A percentile compares a stretch with the other conserved stretches of the same genome.
These are phyloP conservation scores for Stomatorhinus ivindoensis DNA, from an alignment of 2,113 vertebrate genomes.

Conservation along the genomic window DNA sequence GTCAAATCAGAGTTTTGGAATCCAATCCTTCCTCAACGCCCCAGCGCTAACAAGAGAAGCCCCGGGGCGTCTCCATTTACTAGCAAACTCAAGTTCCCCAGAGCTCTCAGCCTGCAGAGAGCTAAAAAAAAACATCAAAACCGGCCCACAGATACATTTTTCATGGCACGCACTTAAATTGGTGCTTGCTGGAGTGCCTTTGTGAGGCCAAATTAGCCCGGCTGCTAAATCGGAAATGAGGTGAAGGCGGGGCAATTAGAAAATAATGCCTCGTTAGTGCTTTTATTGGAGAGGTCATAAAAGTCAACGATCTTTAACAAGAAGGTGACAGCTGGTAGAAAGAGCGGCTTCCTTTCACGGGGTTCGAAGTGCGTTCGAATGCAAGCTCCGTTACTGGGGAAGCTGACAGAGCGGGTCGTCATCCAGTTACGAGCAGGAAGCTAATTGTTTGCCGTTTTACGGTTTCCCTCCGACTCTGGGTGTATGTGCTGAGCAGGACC, in stretches of 20 bases:
- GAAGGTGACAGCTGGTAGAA: neutral
- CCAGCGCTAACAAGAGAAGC: neutral
- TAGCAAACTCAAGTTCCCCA: neutral
- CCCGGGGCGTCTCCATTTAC: neutral
- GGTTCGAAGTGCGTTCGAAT: neutral
- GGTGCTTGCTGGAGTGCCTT: neutral
- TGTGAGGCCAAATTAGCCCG: slow-evolving; percentile 5
- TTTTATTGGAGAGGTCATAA: slow-evolving; percentile 9
- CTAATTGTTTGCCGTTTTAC: slow-evolving; percentile 18
- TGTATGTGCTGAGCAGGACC: neutral
- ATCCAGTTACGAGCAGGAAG: slow-evolving; percentile 4
- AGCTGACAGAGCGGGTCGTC: neutral
- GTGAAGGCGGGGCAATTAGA: neutral
- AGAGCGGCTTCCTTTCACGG: neutral
- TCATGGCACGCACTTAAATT: neutral
- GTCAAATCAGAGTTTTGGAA: neutral
- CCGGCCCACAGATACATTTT: neutral
- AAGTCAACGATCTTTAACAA: neutral
- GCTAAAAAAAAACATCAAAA: neutral
- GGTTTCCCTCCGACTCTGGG: neutral
- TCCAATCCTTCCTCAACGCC: neutral
- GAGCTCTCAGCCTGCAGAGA: neutral
- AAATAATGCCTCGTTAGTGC: slow-evolving; percentile 14
- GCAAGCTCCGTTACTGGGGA: neutral
- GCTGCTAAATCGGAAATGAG: neutral